Percentiles rank a stretch among this genome's conserved stretches.
These are phyloP conservation scores for Misgurnus anguillicaudatus DNA, from an alignment of 2,113 vertebrate species.

Conservation along the genomic window DNA sequence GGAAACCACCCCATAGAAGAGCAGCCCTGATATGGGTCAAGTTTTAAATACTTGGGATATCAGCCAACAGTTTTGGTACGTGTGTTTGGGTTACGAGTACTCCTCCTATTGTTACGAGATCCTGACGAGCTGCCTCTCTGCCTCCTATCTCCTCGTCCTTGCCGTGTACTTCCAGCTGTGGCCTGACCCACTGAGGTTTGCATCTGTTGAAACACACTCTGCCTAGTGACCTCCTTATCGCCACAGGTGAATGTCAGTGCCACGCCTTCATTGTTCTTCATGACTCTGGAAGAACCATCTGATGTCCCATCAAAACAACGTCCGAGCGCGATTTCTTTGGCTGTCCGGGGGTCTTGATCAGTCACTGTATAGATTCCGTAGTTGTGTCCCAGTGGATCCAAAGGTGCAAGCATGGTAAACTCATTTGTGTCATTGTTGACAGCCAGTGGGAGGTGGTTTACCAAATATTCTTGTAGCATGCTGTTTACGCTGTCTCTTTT, in stretches of 20 bases:
- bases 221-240: slow-evolving; percentile 76
- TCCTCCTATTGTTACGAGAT: slow-evolving; percentile 63
- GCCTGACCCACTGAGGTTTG: slow-evolving; percentile 71
- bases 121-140: slow-evolving; percentile 63
- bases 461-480: slow-evolving; percentile 94
- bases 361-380: slow-evolving; percentile 98
- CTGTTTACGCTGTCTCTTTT: slow-evolving; percentile 82
- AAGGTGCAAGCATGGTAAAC: slow-evolving; percentile 95
- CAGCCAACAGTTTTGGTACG: slow-evolving; percentile 55
- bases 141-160: slow-evolving; percentile 59
- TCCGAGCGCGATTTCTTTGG: slow-evolving; percentile 94
- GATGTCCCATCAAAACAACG: slow-evolving; percentile 95
- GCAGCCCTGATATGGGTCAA: too few relatives aligned
- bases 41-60: slow-evolving; percentile 42
- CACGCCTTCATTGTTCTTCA: slow-evolving; percentile 88
- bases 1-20: too few relatives aligned
- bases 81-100: slow-evolving; percentile 63
- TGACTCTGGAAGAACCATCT: slow-evolving; percentile 87
- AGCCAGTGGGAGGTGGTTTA: slow-evolving; percentile 91
- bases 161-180: slow-evolving; percentile 62
- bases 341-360: slow-evolving; percentile 90
- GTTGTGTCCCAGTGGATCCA: slow-evolving; percentile 95
- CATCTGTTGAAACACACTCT: slow-evolving; percentile 84
- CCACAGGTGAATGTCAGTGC: slow-evolving; percentile 89
- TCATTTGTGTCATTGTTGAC: slow-evolving; percentile 95